Evolutionary conservation across 30 jellyfish, hydroid and myxozoan species (phyloP).

Genomic region (Hydractinia symbiolongicarpus): DNA sequence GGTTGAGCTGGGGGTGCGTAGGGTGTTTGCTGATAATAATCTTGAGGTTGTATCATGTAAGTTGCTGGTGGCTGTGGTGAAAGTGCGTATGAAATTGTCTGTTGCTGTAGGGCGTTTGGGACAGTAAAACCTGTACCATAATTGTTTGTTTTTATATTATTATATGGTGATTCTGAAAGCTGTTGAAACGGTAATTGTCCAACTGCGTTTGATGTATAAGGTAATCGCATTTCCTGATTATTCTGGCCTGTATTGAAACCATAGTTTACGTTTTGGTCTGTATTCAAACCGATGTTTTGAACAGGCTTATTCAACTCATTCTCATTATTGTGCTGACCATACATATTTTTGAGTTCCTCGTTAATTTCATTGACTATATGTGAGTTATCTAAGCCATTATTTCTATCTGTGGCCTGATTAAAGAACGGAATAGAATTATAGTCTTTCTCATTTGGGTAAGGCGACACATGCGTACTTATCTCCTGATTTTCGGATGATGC

Average conservation of each 20-base stretch:
- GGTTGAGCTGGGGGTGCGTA: background rate
- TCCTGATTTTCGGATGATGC: background rate
- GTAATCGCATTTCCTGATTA: no score
- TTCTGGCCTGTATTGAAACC: no score
- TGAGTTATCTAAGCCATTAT: background rate
- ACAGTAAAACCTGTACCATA: background rate
- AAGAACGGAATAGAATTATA: background rate
- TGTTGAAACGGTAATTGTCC: background rate
- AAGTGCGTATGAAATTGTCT: background rate
- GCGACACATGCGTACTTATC: background rate
- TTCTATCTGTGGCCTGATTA: background rate
- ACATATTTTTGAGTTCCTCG: slow-evolving; percentile 1
- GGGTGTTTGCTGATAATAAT: background rate
- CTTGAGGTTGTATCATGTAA: background rate
- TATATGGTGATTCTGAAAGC: background rate
- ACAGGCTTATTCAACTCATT: background rate
- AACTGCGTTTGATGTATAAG: background rate
- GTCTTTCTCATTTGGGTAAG: background rate
- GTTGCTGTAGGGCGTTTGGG: no score
- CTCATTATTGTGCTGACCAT: background rate
- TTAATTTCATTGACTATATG: slow-evolving; percentile 12
- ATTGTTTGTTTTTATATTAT: background rate
- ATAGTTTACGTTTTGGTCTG: background rate
- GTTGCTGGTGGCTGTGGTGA: background rate
- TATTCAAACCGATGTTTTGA: background rate